phyloP scores from a whole-genome alignment of 1,140 invertebrate species.

The Rhyacophila brunnea region DNA sequence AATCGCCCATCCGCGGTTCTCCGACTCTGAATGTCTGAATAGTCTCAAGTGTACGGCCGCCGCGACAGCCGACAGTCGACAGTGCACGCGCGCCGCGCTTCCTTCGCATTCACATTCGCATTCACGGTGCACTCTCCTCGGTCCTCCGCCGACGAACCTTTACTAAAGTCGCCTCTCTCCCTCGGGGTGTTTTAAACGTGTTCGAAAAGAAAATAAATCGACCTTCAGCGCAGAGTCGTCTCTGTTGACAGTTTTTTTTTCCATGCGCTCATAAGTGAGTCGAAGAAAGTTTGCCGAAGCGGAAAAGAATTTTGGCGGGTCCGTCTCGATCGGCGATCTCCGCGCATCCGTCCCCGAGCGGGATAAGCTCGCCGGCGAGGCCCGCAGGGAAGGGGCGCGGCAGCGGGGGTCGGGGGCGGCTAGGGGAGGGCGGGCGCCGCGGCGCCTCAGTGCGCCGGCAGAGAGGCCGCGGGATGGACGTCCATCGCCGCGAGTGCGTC shows the following conservation, averaged over 20 bases:
- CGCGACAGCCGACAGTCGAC: too few species aligned
- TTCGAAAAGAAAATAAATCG: background rate
- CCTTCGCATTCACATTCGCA: background rate
- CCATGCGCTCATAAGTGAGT: too few species aligned
- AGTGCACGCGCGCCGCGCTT: background rate
- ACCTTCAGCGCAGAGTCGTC: too few species aligned
- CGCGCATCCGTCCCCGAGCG: background rate
- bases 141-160: background rate
- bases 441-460: conserved; percentile 17
- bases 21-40: too few species aligned
- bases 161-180: background rate
- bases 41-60: too few species aligned
- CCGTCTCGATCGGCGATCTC: background rate
- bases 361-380: background rate
- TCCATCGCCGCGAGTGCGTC: conserved; percentile 6
- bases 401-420: conserved; percentile 42
- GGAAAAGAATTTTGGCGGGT: too few species aligned
- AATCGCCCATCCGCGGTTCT: background rate
- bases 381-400: background rate
- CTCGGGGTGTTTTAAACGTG: background rate
- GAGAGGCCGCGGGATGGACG: conserved; percentile 19
- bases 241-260: too few species aligned
- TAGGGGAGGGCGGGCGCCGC: conserved; percentile 41
- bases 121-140: background rate
- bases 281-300: too few species aligned